Evolutionary conservation across 1,140 invertebrate species (phyloP).

Genomic region (Hormaphis cornu): DNA sequence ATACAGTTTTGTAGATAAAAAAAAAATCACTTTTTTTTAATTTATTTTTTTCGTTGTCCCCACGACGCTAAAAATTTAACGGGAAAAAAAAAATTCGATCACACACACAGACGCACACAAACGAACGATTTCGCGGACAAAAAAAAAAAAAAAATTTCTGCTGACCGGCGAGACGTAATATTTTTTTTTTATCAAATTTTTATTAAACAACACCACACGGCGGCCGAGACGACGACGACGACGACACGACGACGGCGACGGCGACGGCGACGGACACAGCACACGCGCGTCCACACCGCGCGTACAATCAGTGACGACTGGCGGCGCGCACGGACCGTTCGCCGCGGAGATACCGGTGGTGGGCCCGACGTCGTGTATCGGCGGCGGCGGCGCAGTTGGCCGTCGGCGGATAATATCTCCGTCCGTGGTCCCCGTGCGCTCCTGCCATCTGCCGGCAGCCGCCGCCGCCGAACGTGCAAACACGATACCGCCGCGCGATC

Average conservation of each 20-base stretch:
- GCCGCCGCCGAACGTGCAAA: conserved; percentile 11
- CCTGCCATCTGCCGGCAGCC: conserved; percentile 23
- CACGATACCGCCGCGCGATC: background rate
- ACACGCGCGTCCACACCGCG: conserved; percentile 24
- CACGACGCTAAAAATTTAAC: no score
- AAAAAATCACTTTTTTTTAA: no score
- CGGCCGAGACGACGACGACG: background rate
- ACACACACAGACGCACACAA: no score
- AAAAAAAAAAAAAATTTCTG: no score
- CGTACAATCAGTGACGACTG: conserved; percentile 26
- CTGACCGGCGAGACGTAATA: no score
- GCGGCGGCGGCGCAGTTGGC: background rate
- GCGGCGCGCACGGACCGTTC: conserved; percentile 64
- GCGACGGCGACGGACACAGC: background rate
- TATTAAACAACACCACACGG: conserved; percentile 36
- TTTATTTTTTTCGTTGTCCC: no score
- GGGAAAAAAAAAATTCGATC: no score
- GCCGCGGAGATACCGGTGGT: conserved; percentile 43
- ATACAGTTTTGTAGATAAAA: no score
- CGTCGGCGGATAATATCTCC: conserved; percentile 11
- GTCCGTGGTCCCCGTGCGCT: conserved; percentile 18
- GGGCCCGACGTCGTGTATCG: background rate
- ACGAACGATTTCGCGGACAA: no score
- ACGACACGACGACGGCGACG: background rate
- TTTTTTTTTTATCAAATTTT: no score